Evolutionary conservation across 2,113 vertebrate species (phyloP).

Genomic region (Bufo gargarizans): DNA sequence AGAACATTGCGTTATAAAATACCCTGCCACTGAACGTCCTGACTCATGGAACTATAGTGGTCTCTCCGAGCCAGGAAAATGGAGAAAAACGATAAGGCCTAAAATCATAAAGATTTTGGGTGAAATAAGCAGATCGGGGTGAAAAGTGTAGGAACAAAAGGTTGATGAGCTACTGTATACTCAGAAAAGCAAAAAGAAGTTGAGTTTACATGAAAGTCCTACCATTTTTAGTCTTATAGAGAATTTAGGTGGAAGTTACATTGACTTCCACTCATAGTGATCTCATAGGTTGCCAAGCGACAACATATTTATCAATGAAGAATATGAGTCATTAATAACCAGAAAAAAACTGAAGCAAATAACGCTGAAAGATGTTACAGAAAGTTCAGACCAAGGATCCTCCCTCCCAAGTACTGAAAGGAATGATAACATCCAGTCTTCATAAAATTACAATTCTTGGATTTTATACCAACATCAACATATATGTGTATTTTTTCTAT

Average conservation of each 20-base stretch:
- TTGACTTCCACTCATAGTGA: conserved; percentile 12
- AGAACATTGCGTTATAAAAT: no score
- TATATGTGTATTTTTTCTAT: not conserved
- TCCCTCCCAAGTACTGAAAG: not conserved
- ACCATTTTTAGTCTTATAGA: not conserved
- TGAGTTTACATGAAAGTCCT: not conserved
- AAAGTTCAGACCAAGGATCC: not conserved
- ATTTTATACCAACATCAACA: not conserved
- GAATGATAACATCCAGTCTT: not conserved
- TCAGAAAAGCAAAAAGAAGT: not conserved
- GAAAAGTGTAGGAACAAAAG: not conserved
- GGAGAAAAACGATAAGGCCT: no score
- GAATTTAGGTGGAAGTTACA: conserved; percentile 16
- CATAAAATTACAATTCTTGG: not conserved
- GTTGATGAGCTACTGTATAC: not conserved
- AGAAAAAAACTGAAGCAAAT: not conserved
- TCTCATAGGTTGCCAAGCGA: conserved; percentile 12
- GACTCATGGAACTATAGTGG: no score
- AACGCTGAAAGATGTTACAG: not conserved
- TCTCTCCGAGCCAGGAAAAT: no score
- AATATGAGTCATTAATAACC: conserved; percentile 25
- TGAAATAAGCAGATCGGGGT: no score
- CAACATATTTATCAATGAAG: conserved; percentile 37
- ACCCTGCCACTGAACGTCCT: no score
- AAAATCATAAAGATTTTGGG: no score